Base-by-base conservation (phyloP, 2,888 invertebrate species). In the Stenurella melanura region DNA sequence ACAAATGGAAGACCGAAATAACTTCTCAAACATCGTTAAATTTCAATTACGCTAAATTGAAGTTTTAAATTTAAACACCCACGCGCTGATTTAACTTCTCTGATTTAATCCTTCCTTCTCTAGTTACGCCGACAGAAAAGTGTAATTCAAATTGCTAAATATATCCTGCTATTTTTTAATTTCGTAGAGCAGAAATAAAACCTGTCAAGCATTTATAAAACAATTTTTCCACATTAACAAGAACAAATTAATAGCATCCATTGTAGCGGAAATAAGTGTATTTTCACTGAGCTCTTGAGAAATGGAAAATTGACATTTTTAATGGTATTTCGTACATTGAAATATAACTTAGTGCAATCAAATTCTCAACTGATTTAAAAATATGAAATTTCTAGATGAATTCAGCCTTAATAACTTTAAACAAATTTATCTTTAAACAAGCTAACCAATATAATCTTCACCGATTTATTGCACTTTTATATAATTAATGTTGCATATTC, bases 1-100 rank as follows among this genome's bases (percentile, higher is more conserved):
- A 60, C n/a, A 5, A 64, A 42, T 42, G 19, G 42, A 42, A 64
- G 11, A 42, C 15, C 6, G 38, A n/a, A 18, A 42, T 64, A n/a
- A n/a, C 61, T 30, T 61, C 15, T 19, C 18, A 5, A 11, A 34
- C 19, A 42, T 15, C 38, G 15, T 64, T 64, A 42, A 12, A 64
- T 42, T 18, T n/a, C 64, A 42, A 64, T 42, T 19, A 42, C 3
- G 42, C 42, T 64, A 42, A 64, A 64, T 64, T 38, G 15, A 19
- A 64, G 17, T 64, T 64, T 64, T 21, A 42, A 64, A 64, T 42
- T 11, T 42, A 19, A 17, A 18, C 42, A 2, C 42, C 42, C 18
- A 64, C n/a, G 42, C 64, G 42, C 19, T 64, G 17, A 38, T 63
- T 63, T 63, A 10, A 18, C 34, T 38, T 38, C 34, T 6, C 34